Percentiles rank a stretch among this genome's conserved stretches.
phyloP scores from a whole-genome alignment of 2,888 invertebrate species.

The Hyles lineata region DNA sequence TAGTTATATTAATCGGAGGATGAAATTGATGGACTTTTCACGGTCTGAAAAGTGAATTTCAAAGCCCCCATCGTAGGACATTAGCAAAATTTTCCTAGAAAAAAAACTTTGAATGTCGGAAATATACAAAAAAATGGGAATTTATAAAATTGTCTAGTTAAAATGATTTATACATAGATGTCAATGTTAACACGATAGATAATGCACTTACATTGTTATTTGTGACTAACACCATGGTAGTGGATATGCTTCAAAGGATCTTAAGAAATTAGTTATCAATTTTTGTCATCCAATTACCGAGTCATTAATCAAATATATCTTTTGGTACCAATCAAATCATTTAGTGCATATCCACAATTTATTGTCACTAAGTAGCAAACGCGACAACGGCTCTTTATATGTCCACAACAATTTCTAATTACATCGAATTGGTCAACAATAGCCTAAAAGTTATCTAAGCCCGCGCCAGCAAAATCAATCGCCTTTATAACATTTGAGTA shows the following conservation, averaged over 20 bases:
- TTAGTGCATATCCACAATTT: slow-evolving; percentile 41
- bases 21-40: slow-evolving; percentile 72
- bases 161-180: slow-evolving; percentile 20
- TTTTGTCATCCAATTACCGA: not conserved
- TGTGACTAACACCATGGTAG: not conserved
- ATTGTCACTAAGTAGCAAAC: slow-evolving; percentile 49
- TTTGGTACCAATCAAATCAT: not conserved
- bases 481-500: not conserved
- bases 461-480: slow-evolving; percentile 18
- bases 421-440: slow-evolving; percentile 50
- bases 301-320: not conserved
- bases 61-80: slow-evolving; percentile 59
- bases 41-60: slow-evolving; percentile 72
- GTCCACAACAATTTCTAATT: slow-evolving; percentile 1
- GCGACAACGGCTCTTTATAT: not conserved
- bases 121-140: slow-evolving; percentile 32
- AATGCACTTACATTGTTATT: slow-evolving; percentile 2
- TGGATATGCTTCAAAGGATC: not conserved
- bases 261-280: not conserved
- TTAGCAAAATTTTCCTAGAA: slow-evolving; percentile 70
- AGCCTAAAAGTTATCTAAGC: slow-evolving; percentile 9
- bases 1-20: slow-evolving; percentile 45
- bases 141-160: slow-evolving; percentile 19
- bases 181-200: slow-evolving; percentile 14
- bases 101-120: slow-evolving; percentile 76